These are phyloP conservation scores for Hololepta plana DNA, from an alignment of 2,888 invertebrate species.

Conservation along the genomic window DNA sequence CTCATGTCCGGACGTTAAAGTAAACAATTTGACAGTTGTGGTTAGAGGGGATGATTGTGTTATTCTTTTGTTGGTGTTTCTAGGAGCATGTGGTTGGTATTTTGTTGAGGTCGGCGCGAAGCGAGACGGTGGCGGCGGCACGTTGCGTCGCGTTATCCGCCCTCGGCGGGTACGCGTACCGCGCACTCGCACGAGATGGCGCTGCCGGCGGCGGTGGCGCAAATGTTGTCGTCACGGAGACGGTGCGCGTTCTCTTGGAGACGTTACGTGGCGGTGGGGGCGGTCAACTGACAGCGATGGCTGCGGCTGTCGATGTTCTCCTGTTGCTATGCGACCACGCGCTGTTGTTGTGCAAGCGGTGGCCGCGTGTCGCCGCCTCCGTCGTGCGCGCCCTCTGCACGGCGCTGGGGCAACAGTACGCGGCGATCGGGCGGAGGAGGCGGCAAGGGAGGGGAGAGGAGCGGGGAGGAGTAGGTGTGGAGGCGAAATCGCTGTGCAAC, in stretches of 20 bases:
- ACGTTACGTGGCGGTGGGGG: no score
- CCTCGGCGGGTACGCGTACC: slow-evolving; percentile 56
- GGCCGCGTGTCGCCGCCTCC: slow-evolving; percentile 44
- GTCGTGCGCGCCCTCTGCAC: slow-evolving; percentile 35
- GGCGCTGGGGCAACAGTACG: slow-evolving; percentile 29
- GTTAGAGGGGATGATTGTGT: slow-evolving; percentile 1
- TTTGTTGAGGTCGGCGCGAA: slow-evolving; percentile 68
- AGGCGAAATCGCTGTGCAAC: slow-evolving; percentile 44
- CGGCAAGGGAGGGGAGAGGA: slow-evolving; percentile 27
- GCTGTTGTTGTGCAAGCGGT: slow-evolving; percentile 45
- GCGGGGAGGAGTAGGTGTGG: slow-evolving; percentile 30
- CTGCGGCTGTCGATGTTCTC: no score
- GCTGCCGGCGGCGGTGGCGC: no score
- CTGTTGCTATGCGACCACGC: slow-evolving; percentile 65
- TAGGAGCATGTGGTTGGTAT: slow-evolving; percentile 79
- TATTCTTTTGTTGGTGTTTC: slow-evolving; percentile 9
- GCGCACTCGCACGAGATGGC: no score
- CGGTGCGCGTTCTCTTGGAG: no score
- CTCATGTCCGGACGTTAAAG: slow-evolving; percentile 61
- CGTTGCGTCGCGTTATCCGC: slow-evolving; percentile 79
- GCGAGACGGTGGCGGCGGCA: slow-evolving; percentile 76
- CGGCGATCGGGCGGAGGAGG: slow-evolving; percentile 26
- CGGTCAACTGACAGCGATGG: no score
- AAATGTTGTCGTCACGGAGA: no score
- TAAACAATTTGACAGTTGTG: slow-evolving; percentile 16